A percentile compares a stretch with the other conserved stretches of the same genome.
Evolutionary conservation across 1,140 invertebrate species (phyloP).

Genomic region (Drosophila neocordata): DNA sequence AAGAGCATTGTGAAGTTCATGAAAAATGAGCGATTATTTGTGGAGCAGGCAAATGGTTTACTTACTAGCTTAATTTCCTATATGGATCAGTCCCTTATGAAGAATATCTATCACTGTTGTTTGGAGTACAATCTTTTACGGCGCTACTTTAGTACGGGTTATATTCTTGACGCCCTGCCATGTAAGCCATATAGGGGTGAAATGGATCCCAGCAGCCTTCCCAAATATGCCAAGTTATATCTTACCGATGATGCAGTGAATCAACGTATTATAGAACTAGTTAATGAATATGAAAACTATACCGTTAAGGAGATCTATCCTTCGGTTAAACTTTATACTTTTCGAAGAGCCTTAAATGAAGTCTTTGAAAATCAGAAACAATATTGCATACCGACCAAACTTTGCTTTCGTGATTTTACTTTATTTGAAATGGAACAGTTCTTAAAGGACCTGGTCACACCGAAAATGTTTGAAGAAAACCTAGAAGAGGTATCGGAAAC

Average conservation of each 20-base stretch:
- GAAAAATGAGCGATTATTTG: constrained; percentile 58
- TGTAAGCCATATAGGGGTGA: constrained; percentile 23
- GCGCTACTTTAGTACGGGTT: constrained; percentile 56
- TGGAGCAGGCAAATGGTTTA: constrained; percentile 56
- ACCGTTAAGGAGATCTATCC: constrained; percentile 55
- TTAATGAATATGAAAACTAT: constrained; percentile 53
- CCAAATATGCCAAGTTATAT: constrained; percentile 61
- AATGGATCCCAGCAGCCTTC: constrained; percentile 37
- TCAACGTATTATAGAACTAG: constrained; percentile 54
- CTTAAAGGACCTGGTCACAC: constrained; percentile 56
- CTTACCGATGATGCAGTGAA: constrained; percentile 58
- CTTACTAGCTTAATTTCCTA: constrained; percentile 43
- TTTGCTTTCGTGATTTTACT: constrained; percentile 76
- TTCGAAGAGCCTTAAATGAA: constrained; percentile 48
- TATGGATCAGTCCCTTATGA: constrained; percentile 42
- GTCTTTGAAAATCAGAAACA: constrained; percentile 58
- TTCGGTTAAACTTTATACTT: constrained; percentile 49
- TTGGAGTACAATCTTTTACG: constrained; percentile 65
- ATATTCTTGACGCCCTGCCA: constrained; percentile 22
- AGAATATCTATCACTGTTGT: constrained; percentile 59
- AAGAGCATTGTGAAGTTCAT: constrained; percentile 60
- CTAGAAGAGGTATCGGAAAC: neutral
- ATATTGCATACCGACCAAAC: constrained; percentile 51
- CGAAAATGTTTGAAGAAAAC: constrained; percentile 38
- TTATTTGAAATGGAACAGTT: constrained; percentile 68